Base-by-base conservation (phyloP, 2,113 vertebrate genomes). In the Ardeotis arabs region DNA sequence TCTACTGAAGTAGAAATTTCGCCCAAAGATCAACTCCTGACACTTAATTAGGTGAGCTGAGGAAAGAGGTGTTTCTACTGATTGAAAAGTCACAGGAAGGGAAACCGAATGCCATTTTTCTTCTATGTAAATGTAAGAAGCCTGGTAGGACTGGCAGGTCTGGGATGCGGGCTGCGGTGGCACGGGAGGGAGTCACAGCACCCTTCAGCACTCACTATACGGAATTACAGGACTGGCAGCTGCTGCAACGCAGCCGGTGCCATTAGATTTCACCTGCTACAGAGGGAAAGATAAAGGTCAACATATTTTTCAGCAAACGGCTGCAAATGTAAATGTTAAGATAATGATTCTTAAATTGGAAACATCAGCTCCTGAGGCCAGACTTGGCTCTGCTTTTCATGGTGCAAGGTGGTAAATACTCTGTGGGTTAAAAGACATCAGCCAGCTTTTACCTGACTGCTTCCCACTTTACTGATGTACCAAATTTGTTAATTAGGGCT, bases 21-120 rank as follows among this genome's bases (percentile, higher is more conserved):
- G n/a, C 64, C 45, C 63, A 69, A 75, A 93, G 35, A 93, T 84
- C 79, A 90, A 80, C 49, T 88, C 80, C 37, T 95, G 95, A 83
- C 58, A 86, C 85, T 76, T 84, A 76, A 87, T 92, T 81, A 84
- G 66, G 53, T 64, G 72, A 72, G 74, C 1, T 55, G 76, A 79
- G 77, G 62, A 39, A 67, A 93, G 73, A 55, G 73, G 31, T 45
- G 47, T 68, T 80, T 78, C 31, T 59, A 20, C 55, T 78, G 88
- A 87, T 56, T 78, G 85, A 44, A 86, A 92, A 92, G 74, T 55
- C 62, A 25, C 39, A 47, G 27, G 77, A 89, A 81, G 31, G 29
- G 33, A 67, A 63, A 82, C 53, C 24, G 10, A 9, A 72, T 5
- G 17, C 31, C 10, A 9, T 35, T 45, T 44, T 55, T 84, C 20